Evolutionary conservation across 2,797 vertebrate genomes (phyloP), one percentile per base, ranked within the genome.

Genomic region (Lepidocolaptes lacrymiger): DNA sequence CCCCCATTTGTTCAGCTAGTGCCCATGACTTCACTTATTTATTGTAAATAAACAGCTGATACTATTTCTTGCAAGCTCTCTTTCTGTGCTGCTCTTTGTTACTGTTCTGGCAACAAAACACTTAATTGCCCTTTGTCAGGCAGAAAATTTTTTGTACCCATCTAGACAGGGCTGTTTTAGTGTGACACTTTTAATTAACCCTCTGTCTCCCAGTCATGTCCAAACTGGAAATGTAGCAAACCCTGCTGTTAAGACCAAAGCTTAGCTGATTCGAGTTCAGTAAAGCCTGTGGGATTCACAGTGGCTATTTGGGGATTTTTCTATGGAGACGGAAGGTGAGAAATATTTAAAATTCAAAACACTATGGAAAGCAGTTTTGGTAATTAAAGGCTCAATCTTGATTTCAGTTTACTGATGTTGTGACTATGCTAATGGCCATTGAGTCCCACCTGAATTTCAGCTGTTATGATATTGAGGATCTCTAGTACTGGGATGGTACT

Each of bases 31-130:
- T 96, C 88, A 96, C 86, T 93, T 94, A 97, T 96, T 97, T 97
- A 91, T 95, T 93, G 92, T 95, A 96, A 96, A 95, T 93, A 96
- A 95, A 93, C 93, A 97, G 90, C 88, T 95, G 96, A 95, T 96
- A 85, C 71, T 30, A 54, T 95, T 96, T 94, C 89, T 96, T 97
- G 77, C 78, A 85, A 71, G 89, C 90, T 87, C 82, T 77, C 73
- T 81, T 85, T 97, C 94, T 95, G 88, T 95, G 84, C 82, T 2
- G 11, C 30, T 85, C 89, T 96, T 97, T 96, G 94, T 95, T 95
- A 84, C 88, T 85, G 77, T 79, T 95, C 88, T 94, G 93, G 90
- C 93, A 95, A 89, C 77, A 89, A 77, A 96, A 91, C 59, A 56
- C 88, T 93, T 96, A 79, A 89, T 92, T 94, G 91, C 90, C 78